Percentiles rank a stretch among this genome's conserved stretches.
Evolutionary conservation across 2,888 invertebrate species (phyloP).

Genomic region (Pristionchus maxplancki): DNA sequence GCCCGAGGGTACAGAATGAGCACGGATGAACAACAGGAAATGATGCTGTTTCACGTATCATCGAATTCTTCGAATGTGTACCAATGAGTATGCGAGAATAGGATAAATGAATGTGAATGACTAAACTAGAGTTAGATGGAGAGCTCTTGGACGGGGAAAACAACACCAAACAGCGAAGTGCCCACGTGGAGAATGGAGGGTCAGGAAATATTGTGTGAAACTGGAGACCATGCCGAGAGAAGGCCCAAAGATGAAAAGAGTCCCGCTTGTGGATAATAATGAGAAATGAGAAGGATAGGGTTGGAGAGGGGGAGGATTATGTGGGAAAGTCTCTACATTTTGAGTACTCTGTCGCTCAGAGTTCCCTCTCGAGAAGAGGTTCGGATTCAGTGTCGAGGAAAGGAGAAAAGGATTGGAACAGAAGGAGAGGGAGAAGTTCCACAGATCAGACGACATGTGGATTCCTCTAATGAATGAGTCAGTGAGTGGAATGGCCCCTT

Average conservation of each 20-base stretch:
- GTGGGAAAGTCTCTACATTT: neutral
- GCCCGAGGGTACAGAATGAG: neutral
- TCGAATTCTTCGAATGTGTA: neutral
- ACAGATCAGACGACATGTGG: neutral
- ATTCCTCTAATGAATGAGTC: neutral
- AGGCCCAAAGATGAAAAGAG: constrained; percentile 24
- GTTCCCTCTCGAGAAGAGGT: neutral
- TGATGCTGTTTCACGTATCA: neutral
- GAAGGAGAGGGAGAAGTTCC: neutral
- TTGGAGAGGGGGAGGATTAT: constrained; percentile 7
- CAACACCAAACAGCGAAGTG: neutral
- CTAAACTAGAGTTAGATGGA: neutral
- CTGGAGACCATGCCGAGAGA: neutral
- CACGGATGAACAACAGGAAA: neutral
- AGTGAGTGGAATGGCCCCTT: neutral
- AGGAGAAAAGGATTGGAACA: neutral
- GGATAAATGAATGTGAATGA: neutral
- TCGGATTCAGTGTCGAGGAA: constrained; percentile 15
- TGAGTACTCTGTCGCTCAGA: neutral
- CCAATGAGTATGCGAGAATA: neutral
- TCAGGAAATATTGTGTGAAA: constrained; percentile 28
- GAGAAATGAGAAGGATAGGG: neutral
- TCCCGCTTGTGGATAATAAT: constrained; percentile 8
- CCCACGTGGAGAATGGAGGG: constrained; percentile 11
- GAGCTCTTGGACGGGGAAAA: neutral